These are phyloP conservation scores for Leucoptera coffeella DNA, from an alignment of 2,888 invertebrate genomes.

Conservation along the genomic window DNA sequence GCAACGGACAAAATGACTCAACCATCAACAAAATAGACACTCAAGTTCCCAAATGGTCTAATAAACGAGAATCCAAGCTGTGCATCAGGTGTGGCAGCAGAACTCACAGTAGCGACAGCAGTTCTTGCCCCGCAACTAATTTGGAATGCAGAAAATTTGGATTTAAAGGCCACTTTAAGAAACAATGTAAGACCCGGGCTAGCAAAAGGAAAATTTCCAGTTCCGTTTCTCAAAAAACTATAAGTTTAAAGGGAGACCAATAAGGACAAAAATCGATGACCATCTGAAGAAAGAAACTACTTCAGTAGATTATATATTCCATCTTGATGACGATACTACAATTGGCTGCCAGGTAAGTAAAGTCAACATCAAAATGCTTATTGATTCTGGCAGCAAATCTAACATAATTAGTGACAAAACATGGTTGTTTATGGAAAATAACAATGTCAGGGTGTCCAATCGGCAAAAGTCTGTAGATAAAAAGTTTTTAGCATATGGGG, in stretches of 20 bases:
- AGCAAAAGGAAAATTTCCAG: neutral
- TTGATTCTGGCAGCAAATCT: constrained; percentile 9
- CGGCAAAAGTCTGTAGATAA: constrained; percentile 6
- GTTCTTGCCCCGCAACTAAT: neutral
- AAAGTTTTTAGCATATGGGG: constrained; percentile 8
- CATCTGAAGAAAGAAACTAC: neutral
- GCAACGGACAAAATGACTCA: neutral
- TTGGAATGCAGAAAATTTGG: neutral
- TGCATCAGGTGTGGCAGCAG: neutral
- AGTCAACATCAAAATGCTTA: constrained; percentile 6
- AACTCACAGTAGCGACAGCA: neutral
- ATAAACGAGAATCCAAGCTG: too few relatives aligned
- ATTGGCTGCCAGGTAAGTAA: constrained; percentile 7
- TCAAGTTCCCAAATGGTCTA: too few relatives aligned
- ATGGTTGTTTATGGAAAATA: constrained; percentile 6
- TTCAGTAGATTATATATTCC: neutral
- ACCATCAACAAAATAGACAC: neutral
- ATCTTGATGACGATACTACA: neutral
- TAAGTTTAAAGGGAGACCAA: too few relatives aligned
- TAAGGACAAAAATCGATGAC: neutral
- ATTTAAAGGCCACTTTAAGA: neutral
- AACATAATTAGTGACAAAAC: constrained; percentile 8
- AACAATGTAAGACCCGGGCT: neutral
- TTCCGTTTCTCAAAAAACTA: too few relatives aligned
- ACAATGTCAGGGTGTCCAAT: constrained; percentile 3